Evolutionary conservation across 2,113 vertebrate genomes (phyloP).

Genomic region (Marcusenius ussheri): DNA sequence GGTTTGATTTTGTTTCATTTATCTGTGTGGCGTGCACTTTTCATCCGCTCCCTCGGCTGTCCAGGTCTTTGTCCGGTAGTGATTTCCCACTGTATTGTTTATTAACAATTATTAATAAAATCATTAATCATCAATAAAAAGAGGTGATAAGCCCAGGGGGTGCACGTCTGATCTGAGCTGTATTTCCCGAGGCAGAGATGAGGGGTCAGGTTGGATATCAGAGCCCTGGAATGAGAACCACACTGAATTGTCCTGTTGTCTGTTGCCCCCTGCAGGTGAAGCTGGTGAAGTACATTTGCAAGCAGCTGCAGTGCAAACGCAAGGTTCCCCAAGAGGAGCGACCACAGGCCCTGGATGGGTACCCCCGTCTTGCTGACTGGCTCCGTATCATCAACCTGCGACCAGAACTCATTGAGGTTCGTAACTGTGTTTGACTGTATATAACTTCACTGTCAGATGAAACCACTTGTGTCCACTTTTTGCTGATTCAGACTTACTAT

Average conservation of each 20-base stretch:
- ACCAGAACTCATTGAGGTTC: conserved; percentile 73
- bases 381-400: conserved; percentile 82
- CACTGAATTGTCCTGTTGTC: not conserved
- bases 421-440: not conserved
- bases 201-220: not conserved
- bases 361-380: conserved; percentile 85
- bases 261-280: conserved; percentile 74
- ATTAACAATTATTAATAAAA: not conserved
- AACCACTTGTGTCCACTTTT: not conserved
- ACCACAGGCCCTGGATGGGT: conserved; percentile 78
- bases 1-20: not conserved
- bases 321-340: conserved; percentile 78
- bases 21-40: not conserved
- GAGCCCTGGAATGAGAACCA: not conserved
- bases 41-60: not conserved
- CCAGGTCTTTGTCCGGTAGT: not conserved
- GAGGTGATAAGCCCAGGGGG: not conserved
- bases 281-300: conserved; percentile 90
- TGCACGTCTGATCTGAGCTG: not conserved
- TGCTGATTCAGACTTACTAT: not conserved
- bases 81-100: not conserved
- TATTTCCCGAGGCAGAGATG: not conserved
- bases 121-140: not conserved
- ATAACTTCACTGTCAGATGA: not conserved
- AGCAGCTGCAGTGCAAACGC: conserved; percentile 88